Percentiles rank a stretch among this genome's conserved stretches.
phyloP scores from a whole-genome alignment of 2,113 vertebrate genomes.

The Nyctereutes procyonoides region DNA sequence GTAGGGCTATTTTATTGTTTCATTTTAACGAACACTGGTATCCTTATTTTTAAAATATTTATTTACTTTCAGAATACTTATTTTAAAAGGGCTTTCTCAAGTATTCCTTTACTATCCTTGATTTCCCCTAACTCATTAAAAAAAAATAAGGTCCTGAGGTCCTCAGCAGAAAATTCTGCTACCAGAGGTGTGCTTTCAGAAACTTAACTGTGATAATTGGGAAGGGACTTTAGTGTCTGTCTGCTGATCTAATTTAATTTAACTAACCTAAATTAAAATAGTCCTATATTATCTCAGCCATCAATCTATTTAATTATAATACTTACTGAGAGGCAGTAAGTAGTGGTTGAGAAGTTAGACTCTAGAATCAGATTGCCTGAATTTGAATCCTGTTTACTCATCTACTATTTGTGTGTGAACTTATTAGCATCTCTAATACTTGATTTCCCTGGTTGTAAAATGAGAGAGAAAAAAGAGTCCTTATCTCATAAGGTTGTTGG shows the following conservation, averaged over 20 bases:
- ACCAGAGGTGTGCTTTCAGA: background rate
- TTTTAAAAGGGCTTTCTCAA: background rate
- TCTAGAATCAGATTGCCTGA: background rate
- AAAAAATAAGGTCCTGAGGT: background rate
- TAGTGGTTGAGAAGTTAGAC: background rate
- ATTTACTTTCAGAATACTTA: background rate
- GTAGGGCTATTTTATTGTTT: background rate
- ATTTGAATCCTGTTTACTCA: background rate
- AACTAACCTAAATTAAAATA: background rate
- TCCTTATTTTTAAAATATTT: background rate
- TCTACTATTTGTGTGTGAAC: background rate
- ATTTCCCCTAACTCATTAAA: background rate
- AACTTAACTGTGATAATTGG: conserved; percentile 18
- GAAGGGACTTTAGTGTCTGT: background rate
- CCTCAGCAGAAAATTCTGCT: conserved; percentile 31
- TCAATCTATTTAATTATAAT: conserved; percentile 2
- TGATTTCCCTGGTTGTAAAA: background rate
- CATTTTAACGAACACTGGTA: conserved; percentile 19
- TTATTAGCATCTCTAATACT: background rate
- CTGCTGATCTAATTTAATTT: conserved; percentile 51
- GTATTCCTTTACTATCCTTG: background rate
- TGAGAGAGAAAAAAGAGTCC: background rate
- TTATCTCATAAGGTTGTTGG: background rate
- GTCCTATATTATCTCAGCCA: background rate
- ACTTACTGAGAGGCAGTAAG: background rate